These are phyloP conservation scores for Anisognathus igniventris DNA, from an alignment of 2,797 vertebrate genomes.

Conservation along the genomic window DNA sequence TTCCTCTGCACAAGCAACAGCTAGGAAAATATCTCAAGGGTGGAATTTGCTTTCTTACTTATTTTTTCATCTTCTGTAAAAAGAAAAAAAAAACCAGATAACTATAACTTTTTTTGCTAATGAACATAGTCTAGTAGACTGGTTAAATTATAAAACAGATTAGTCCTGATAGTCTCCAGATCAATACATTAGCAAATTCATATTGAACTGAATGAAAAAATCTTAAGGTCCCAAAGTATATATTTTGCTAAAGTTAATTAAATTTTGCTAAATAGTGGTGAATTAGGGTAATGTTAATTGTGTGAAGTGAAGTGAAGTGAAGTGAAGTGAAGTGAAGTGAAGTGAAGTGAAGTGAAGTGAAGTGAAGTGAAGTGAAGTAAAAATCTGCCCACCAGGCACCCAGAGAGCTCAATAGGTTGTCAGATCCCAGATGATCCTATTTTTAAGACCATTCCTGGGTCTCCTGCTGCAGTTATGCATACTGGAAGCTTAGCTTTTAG, in stretches of 20 bases:
- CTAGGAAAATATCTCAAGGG: not conserved
- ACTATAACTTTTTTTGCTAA: fast-evolving
- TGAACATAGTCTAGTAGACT: not conserved
- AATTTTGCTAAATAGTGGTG: not conserved
- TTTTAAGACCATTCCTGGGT: not conserved
- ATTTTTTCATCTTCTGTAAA: not conserved
- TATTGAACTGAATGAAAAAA: not conserved
- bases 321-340: not conserved
- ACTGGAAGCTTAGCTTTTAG: not conserved
- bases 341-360: not conserved
- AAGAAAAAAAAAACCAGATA: not conserved
- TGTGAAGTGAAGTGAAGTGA: too few species aligned
- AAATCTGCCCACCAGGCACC: not conserved
- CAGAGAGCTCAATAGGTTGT: not conserved
- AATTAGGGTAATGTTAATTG: not conserved
- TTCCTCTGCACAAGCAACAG: not conserved
- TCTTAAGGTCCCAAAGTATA: not conserved
- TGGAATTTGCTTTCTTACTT: not conserved
- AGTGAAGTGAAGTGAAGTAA: not conserved
- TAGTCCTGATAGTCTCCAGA: not conserved
- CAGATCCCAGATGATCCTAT: not conserved
- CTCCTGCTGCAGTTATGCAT: not conserved
- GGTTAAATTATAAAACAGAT: not conserved
- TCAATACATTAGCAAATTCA: not conserved
- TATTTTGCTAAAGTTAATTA: not conserved